Conservation (phyloP, 2,888 invertebrate species). For the Zhuqinia jingwanae region DNA sequence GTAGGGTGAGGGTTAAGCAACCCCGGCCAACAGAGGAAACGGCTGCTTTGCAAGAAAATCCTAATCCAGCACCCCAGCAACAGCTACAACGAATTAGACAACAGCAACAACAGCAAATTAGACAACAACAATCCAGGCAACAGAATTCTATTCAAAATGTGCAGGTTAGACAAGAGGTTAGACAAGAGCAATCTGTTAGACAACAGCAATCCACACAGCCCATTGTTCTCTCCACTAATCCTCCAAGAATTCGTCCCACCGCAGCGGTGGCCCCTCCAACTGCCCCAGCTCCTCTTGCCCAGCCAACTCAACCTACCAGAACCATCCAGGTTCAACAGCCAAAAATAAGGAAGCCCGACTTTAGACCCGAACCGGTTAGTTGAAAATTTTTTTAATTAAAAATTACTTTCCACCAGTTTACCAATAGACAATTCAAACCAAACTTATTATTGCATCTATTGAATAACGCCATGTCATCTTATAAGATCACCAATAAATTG, state of each 20-base stretch:
- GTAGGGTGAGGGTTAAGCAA: slow-evolving; percentile 72
- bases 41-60: slow-evolving; percentile 67
- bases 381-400: too few species aligned
- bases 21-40: slow-evolving; percentile 66
- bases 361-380: slow-evolving; percentile 33
- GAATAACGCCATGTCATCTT: too few species aligned
- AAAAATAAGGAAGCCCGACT: slow-evolving; percentile 27
- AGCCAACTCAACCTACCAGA: slow-evolving; percentile 37
- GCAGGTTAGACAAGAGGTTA: too few species aligned
- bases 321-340: slow-evolving; percentile 43
- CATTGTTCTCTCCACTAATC: slow-evolving; percentile 54
- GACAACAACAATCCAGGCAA: too few species aligned
- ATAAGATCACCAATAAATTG: too few species aligned
- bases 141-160: too few species aligned
- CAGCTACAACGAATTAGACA: too few species aligned
- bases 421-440: too few species aligned
- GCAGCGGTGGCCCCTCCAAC: background rate
- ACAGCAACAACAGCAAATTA: background rate
- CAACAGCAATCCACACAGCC: slow-evolving; percentile 34
- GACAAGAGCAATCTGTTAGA: too few species aligned
- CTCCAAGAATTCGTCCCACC: slow-evolving; percentile 59
- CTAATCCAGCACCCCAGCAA: slow-evolving; percentile 33
- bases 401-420: too few species aligned
- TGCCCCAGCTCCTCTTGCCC: slow-evolving; percentile 6
- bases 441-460: too few species aligned